Evolutionary conservation across 2,797 vertebrate genomes (phyloP).

Genomic region (Fringilla coelebs): DNA sequence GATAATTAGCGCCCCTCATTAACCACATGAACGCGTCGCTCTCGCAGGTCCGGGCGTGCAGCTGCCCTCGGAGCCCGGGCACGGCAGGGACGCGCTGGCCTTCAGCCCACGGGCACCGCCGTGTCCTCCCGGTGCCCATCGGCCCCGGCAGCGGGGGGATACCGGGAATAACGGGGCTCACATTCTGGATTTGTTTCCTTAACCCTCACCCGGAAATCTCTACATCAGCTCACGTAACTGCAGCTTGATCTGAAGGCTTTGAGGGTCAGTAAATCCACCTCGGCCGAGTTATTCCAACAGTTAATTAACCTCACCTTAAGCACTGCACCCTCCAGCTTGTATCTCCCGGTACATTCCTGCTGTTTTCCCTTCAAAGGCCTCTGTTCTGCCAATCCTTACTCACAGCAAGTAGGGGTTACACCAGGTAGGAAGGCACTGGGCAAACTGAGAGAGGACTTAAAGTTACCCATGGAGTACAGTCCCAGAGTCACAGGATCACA

Average conservation of each 20-base stretch:
- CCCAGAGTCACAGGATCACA: neutral
- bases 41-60: neutral
- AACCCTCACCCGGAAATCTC: neutral
- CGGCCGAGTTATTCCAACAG: neutral
- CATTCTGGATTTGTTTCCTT: neutral
- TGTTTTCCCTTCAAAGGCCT: neutral
- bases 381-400: neutral
- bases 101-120: rapidly evolving
- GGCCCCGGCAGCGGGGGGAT: rapidly evolving
- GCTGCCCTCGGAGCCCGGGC: neutral
- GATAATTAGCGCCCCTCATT: neutral
- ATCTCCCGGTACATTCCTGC: rapidly evolving
- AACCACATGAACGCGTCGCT: neutral
- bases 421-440: neutral
- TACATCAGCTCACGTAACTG: neutral
- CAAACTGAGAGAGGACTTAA: neutral
- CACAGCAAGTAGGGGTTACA: neutral
- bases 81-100: neutral
- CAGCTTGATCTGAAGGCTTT: neutral
- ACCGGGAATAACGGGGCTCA: rapidly evolving
- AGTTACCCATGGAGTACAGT: rapidly evolving
- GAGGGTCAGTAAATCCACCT: neutral
- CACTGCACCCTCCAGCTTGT: neutral
- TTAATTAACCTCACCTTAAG: neutral
- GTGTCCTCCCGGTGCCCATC: rapidly evolving